Evolutionary conservation across 2,113 vertebrate genomes (phyloP).

Genomic region (Brienomyrus longianalis): DNA sequence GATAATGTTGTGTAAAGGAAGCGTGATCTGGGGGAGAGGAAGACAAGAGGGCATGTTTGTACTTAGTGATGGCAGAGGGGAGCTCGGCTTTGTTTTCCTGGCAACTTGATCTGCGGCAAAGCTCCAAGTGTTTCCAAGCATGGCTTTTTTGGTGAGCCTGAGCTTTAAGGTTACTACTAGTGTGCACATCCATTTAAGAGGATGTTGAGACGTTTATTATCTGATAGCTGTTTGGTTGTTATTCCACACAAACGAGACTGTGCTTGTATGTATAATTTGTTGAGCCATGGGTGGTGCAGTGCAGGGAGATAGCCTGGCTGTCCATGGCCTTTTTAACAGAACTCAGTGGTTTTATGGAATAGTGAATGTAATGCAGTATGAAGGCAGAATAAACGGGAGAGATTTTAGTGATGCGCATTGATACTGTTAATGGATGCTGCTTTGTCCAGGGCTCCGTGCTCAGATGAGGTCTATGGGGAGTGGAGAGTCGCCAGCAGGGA

Average conservation of each 20-base stretch:
- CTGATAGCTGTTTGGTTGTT: background rate
- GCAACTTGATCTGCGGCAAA: background rate
- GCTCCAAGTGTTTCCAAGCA: background rate
- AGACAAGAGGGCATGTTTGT: conserved; percentile 18
- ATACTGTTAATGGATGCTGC: background rate
- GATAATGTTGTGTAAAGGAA: conserved; percentile 29
- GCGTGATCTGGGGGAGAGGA: conserved; percentile 20
- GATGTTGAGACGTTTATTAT: background rate
- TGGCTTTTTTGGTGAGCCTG: background rate
- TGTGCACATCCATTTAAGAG: background rate
- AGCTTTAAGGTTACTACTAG: background rate
- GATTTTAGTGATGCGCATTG: background rate
- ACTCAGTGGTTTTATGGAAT: background rate
- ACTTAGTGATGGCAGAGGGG: background rate
- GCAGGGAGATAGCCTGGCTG: background rate
- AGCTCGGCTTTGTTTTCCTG: background rate
- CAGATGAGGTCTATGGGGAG: background rate
- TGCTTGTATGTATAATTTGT: background rate
- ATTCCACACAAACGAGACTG: background rate
- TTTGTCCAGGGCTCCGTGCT: background rate
- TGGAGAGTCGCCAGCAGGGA: background rate
- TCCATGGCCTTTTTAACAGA: background rate
- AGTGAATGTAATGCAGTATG: background rate
- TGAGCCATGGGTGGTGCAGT: background rate
- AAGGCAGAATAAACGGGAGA: background rate